Conservation (phyloP, 2,797 vertebrate species). For the Urosaurus nigricauda region DNA sequence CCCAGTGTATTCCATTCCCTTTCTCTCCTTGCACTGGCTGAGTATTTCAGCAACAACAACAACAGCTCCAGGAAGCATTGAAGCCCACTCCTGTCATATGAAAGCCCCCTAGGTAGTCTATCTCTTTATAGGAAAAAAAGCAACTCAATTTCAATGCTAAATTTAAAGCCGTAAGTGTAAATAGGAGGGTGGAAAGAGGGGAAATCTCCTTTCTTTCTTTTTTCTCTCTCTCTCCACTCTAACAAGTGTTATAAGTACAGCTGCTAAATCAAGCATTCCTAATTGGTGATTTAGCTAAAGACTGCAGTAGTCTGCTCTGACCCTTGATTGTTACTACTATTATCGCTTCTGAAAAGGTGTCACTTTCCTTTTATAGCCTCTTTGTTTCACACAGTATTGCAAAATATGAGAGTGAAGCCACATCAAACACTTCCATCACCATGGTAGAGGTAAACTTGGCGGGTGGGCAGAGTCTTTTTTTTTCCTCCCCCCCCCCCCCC, state of each 20-base stretch:
- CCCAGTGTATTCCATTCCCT: too few relatives aligned
- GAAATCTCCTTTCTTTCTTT: neutral
- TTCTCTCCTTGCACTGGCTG: too few relatives aligned
- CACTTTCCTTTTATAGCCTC: constrained; percentile 24
- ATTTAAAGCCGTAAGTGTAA: neutral
- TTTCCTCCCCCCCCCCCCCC: too few relatives aligned
- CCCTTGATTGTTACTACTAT: neutral
- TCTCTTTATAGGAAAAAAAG: neutral
- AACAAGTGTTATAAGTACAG: constrained; percentile 19
- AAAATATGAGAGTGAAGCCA: constrained; percentile 1
- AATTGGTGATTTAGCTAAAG: constrained; percentile 47
- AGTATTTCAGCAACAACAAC: too few relatives aligned
- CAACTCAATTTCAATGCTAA: neutral
- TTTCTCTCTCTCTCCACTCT: too few relatives aligned
- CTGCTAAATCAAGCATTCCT: constrained; percentile 42
- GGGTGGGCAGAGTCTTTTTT: too few relatives aligned
- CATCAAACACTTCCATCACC: neutral
- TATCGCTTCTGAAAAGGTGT: constrained; percentile 30
- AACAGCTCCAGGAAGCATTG: too few relatives aligned
- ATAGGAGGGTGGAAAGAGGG: too few relatives aligned
- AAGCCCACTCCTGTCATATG: too few relatives aligned
- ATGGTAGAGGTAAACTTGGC: neutral
- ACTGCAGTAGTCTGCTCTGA: neutral
- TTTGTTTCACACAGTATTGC: neutral
- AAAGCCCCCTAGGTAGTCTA: neutral